phyloP scores from a whole-genome alignment of 2,888 invertebrate species.

The Dinocampus coccinellae region DNA sequence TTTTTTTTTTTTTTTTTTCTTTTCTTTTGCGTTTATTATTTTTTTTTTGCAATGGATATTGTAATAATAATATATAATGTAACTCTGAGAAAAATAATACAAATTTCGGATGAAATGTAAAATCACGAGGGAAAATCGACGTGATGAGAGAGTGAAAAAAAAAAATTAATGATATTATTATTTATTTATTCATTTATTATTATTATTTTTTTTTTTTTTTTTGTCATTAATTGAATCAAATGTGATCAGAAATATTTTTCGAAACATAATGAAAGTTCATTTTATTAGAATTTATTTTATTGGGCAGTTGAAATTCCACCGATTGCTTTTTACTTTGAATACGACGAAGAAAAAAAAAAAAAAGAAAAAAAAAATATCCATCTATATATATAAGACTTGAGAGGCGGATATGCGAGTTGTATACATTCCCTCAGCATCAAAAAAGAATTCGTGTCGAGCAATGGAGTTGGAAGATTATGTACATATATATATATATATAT shows the following conservation, averaged over 20 bases:
- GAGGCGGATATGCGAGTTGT: constrained; percentile 3
- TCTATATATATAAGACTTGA: neutral
- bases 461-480: constrained; percentile 62
- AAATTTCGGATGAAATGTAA: no score
- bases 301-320: neutral
- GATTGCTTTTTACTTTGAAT: neutral
- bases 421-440: constrained; percentile 44
- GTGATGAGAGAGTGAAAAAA: neutral
- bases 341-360: neutral
- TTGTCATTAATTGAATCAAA: no score
- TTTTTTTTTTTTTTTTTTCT: no score
- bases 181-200: no score
- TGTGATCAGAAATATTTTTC: no score
- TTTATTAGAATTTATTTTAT: no score
- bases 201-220: no score
- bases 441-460: constrained; percentile 62
- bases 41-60: neutral
- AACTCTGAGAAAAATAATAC: neutral
- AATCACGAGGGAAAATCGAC: no score
- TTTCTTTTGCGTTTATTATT: no score
- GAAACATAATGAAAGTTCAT: no score
- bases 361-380: neutral
- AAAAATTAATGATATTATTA: no score
- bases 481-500: constrained; percentile 36
- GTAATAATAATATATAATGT: neutral